Conservation (phyloP, 53 echinoderm and acorn worm genomes). For the Zoroaster sp. region DNA sequence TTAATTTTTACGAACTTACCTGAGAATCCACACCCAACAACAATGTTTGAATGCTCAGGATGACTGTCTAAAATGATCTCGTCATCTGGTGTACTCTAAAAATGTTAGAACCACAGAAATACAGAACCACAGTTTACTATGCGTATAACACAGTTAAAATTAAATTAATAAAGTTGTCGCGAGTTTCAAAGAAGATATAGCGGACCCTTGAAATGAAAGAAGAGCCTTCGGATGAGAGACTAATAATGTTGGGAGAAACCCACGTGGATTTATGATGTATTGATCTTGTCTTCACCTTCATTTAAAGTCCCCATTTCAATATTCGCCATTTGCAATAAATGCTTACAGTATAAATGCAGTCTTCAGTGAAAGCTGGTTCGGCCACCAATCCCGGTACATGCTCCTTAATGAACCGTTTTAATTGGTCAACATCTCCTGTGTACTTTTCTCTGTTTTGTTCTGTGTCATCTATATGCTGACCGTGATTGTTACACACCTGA, state of each 20-base stretch:
- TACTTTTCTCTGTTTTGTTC: constrained; percentile 6
- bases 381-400: constrained; percentile 67
- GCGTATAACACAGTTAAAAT: too few species aligned
- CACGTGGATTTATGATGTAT: too few species aligned
- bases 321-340: background rate
- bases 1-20: constrained; percentile 59
- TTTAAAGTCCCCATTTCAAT: too few species aligned
- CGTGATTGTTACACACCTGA: constrained; percentile 29
- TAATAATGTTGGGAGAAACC: too few species aligned
- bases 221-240: too few species aligned
- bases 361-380: constrained; percentile 70
- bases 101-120: too few species aligned
- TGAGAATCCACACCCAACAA: constrained; percentile 89
- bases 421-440: constrained; percentile 40
- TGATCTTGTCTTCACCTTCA: too few species aligned
- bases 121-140: too few species aligned
- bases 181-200: too few species aligned
- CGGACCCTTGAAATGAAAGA: too few species aligned
- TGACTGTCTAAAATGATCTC: constrained; percentile 74
- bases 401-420: constrained; percentile 56
- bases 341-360: constrained; percentile 89
- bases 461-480: background rate
- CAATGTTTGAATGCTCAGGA: constrained; percentile 74
- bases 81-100: constrained; percentile 61
- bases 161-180: too few species aligned